Base-by-base conservation (phyloP, 1,140 invertebrate genomes). In the Grapholita molesta region DNA sequence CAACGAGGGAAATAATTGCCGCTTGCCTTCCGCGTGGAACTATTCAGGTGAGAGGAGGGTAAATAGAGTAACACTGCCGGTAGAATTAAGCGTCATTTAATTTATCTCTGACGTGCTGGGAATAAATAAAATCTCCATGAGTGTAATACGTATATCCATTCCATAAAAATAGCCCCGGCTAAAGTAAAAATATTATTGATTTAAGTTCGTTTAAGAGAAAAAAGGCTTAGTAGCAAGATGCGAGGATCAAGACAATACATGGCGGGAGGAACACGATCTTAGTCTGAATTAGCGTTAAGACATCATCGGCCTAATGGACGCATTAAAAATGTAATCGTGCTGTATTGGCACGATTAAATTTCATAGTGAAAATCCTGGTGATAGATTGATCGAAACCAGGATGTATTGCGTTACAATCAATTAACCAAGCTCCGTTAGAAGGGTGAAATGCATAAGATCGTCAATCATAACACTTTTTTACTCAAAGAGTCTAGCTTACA, bases 1-100 rank as follows among this genome's bases (percentile, higher is more conserved):
- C 85, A 89, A 84, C 86, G 71, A 77, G 76, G 69, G 78, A 84
- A 88, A 86, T 88, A 89, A 89, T 89, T 88, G 89, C 84, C 42
- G 66, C 66, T 18, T 83, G 75, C 79, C 84, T 87, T 85, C 81
- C 82, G 53, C 64, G 77, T 84, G 77, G 76, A 90, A 89, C 86
- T 88, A 90, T 86, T 90, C 86, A 88, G 85, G 87, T 90, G 82
- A 79, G 80, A 83, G 80, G 66, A 77, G 78, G 76, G 77, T 79
- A 84, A 83, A 88, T 85, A 88, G 79, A 82, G 72, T 73, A 28
- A 30, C 55, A 28, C 28, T 61, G 55, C 25, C 25, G 74, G 70
- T 52, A 64, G 72, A 68, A 68, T 72, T 79, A 72, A 70, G 73
- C 70, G 68, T 67, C 66, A 70, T 57, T 68, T 69, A 64, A 64